These are phyloP conservation scores for Otolemur crassicaudatus DNA, from an alignment of 2,797 vertebrate species.

Conservation along the genomic window DNA sequence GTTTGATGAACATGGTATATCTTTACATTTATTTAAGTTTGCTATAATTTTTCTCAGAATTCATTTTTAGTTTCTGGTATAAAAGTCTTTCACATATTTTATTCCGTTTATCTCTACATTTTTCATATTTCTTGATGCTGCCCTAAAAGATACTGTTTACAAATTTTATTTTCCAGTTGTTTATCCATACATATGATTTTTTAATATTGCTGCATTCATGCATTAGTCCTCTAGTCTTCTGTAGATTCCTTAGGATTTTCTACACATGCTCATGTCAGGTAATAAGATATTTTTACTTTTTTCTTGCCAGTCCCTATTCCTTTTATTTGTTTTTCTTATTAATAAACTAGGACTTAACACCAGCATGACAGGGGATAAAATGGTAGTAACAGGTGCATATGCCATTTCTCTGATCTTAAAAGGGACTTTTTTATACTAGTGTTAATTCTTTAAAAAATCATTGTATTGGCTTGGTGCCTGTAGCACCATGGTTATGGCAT, in stretches of 20 bases:
- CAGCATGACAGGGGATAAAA: background rate
- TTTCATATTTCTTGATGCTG: background rate
- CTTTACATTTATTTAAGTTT: slow-evolving; percentile 19
- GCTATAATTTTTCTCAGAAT: background rate
- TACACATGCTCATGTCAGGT: background rate
- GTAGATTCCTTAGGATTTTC: background rate
- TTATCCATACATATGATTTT: background rate
- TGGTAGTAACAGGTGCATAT: background rate
- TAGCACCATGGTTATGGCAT: no score
- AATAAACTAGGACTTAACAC: background rate
- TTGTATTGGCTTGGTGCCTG: background rate
- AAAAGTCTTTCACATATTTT: background rate
- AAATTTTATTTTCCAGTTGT: background rate
- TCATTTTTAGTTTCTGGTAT: background rate
- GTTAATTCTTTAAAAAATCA: background rate
- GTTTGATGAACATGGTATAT: background rate
- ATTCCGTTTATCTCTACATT: background rate
- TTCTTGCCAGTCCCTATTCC: background rate
- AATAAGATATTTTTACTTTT: background rate
- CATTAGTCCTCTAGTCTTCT: background rate
- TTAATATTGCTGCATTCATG: background rate
- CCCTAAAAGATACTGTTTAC: background rate
- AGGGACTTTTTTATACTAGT: background rate
- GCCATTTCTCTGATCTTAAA: background rate
- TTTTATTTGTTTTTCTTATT: slow-evolving; percentile 13